Base-by-base conservation (phyloP, 2,888 invertebrate genomes). In the Myopa tessellatipennis region DNA sequence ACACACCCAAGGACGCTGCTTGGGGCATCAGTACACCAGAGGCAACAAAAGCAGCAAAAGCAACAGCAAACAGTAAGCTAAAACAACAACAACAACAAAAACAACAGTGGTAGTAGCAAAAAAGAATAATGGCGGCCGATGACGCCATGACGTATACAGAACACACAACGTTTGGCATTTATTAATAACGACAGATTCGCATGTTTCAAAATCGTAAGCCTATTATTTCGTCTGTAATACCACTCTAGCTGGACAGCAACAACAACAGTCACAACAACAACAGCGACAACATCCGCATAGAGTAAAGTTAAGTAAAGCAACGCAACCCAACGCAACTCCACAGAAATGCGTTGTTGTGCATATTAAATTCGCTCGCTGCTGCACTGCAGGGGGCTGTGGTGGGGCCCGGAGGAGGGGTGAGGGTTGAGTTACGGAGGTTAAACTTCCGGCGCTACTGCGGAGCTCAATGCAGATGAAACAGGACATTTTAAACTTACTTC, bases 141-240 rank as follows among this genome's bases (percentile, higher is more conserved):
- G 55, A 55, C 14, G 16, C 16, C 55, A 55, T 55, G 55, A 55
- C 55, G 45, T 69, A 4, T 45, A 52, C 40, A 38, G 16, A 38
- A 36, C 67, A 26, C 26, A 16, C 34, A 7, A 1, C 18, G 38
- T 74, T 75, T 75, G 55, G 38, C 75, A 40, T 75, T 75, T 75
- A 68, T 75, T 75, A 75, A 58, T 75, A 82, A 83, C 79, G 82
- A 81, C 81, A 80, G 80, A 81, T 81, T 83, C 80, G 83, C 82
- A 83, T 83, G 83, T 82, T 82, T 79, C 68, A 75, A 79, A 79
- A 67, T 75, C 81, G 81, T 81, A 82, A 82, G 80, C 79, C 80
- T 79, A 79, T 80, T 80, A 80, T 79, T 76, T 71, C 78, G 73
- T 78, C 78, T 77, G 73, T 79, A 77, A 79, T 74, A 71, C 61